Conservation (phyloP, 2,113 vertebrate genomes). For the Gadus chalcogrammus region DNA sequence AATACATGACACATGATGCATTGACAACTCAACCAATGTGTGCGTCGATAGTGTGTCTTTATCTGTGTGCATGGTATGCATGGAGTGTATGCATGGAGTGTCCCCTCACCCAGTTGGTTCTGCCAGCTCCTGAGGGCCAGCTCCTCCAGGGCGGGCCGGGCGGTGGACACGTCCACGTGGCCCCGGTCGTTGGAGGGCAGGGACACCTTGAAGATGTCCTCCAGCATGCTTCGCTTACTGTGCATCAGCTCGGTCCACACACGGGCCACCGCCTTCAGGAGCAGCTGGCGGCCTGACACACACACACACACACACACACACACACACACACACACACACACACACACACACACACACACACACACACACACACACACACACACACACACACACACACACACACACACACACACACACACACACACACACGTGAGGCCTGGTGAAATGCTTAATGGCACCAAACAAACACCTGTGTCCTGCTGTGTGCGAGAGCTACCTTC, state of each 20-base stretch:
- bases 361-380: background rate
- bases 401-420: background rate
- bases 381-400: background rate
- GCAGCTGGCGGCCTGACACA: slow-evolving; percentile 86
- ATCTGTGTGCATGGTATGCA: background rate
- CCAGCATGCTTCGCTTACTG: slow-evolving; percentile 92
- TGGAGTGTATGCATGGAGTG: background rate
- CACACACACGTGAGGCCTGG: background rate
- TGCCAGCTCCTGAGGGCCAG: slow-evolving; percentile 94
- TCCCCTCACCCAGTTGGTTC: slow-evolving; percentile 88
- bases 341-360: background rate
- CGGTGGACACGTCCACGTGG: slow-evolving; percentile 87
- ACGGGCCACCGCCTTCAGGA: slow-evolving; percentile 94
- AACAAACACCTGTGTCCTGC: background rate
- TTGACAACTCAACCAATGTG: background rate
- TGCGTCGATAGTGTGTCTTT: background rate
- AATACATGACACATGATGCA: no score
- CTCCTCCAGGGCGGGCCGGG: slow-evolving; percentile 88
- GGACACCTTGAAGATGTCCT: slow-evolving; percentile 93
- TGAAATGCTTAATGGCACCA: background rate
- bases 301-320: background rate
- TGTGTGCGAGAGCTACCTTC: slow-evolving; percentile 77
- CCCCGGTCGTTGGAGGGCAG: slow-evolving; percentile 93
- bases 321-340: background rate
- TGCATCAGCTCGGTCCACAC: slow-evolving; percentile 98